Evolutionary conservation across 2,113 vertebrate genomes (phyloP).

Genomic region (Ailuropoda melanoleuca): DNA sequence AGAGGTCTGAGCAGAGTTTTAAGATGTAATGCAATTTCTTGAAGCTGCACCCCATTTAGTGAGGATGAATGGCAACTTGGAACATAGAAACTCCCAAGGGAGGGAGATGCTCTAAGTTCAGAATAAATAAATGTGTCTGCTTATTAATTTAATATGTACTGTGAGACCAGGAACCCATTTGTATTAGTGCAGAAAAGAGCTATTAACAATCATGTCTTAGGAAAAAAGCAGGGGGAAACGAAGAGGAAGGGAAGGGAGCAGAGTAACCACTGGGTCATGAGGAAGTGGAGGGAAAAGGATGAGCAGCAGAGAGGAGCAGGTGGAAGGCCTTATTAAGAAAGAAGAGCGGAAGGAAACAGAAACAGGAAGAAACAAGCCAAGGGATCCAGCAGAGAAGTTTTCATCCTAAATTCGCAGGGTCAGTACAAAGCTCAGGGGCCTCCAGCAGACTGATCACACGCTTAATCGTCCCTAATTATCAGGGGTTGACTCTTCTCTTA

Average conservation of each 20-base stretch:
- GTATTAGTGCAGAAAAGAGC: background rate
- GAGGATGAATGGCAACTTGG: background rate
- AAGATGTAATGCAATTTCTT: background rate
- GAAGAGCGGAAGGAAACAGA: background rate
- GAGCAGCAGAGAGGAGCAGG: background rate
- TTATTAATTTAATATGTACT: slow-evolving; percentile 33
- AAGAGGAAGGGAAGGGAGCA: background rate
- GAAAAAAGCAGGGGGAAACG: background rate
- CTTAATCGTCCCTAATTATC: slow-evolving; percentile 49
- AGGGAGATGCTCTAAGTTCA: background rate
- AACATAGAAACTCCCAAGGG: background rate
- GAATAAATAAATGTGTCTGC: slow-evolving; percentile 43
- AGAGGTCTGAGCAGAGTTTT: background rate
- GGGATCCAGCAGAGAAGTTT: background rate
- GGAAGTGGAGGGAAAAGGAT: background rate
- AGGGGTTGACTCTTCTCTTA: background rate
- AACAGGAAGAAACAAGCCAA: background rate
- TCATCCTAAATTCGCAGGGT: background rate
- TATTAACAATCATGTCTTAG: slow-evolving; percentile 33
- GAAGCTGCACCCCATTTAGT: background rate
- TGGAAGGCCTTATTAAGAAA: background rate
- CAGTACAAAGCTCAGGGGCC: background rate
- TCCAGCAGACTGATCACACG: background rate
- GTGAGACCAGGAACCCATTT: background rate
- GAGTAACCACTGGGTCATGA: accelerated